Evolutionary conservation across 2,113 vertebrate species (phyloP), one percentile per base, ranked within the genome.

Genomic region (Scalopus aquaticus): DNA sequence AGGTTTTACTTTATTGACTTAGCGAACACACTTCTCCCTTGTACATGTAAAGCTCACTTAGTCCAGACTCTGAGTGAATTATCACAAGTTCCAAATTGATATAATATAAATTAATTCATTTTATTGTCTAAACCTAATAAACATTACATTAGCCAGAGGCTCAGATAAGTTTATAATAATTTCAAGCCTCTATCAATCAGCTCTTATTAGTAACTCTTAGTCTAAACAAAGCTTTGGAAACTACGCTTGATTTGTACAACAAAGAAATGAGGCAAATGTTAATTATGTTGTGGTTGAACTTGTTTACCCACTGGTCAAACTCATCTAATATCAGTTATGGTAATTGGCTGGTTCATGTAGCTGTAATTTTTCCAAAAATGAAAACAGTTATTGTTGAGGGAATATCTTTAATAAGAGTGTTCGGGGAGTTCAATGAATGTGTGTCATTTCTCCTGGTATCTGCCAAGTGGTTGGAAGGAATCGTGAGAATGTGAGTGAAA

Each of bases 401-500:
- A 96, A 94, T 96, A 96, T 93, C 46, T 96, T 96, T 96, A 96
- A 85, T 92, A 97, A 92, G 67, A 88, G 30, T 90, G 42, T 84
- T 49, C 56, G 93, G 80, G 54, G 80, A 96, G 62, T 88, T 91
- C 87, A 96, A 37, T 94, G 93, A 96, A 90, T 95, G 85, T 94
- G 90, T 97, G 87, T 85, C 87, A 96, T 95, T 97, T 97, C 91
- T 85, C 64, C 54, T 94, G 37, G 90, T 93, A 95, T 95, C 90
- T 94, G 94, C 95, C 95, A 96, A 96, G 72, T 44, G 56, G 60
- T 94, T 96, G 95, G 90, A 97, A 78, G 72, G 96, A 94, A 94
- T 97, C 76, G 51, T 96, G 96, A 97, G 91, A 97, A 96, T 54
- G 83, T 97, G 96, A 97, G 95, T 95, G 83, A 95, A 96, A 73